Evolutionary conservation across 2,797 vertebrate species (phyloP).

Genomic region (Mionectes olivaceus): DNA sequence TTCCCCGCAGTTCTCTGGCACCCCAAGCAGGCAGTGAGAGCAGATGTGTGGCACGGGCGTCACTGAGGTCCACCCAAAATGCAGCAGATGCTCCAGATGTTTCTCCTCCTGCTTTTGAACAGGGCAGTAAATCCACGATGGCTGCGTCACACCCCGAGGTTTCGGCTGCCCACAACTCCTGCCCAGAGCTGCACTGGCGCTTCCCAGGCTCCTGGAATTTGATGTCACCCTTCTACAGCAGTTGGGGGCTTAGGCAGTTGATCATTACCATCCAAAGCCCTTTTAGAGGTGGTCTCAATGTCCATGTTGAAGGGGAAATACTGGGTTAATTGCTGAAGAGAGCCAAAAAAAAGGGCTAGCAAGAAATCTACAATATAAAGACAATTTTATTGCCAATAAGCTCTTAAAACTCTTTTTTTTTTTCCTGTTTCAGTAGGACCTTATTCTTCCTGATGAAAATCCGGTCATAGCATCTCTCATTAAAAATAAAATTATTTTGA

Average conservation of each 20-base stretch:
- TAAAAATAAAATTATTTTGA: slow-evolving; percentile 99
- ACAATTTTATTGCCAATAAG: slow-evolving; percentile 96
- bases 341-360: slow-evolving; percentile 53
- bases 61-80: background rate
- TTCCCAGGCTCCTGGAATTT: background rate
- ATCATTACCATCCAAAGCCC: background rate
- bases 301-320: background rate
- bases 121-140: background rate
- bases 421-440: slow-evolving; percentile 92
- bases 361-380: slow-evolving; percentile 81
- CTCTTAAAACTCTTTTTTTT: slow-evolving; percentile 79
- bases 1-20: background rate
- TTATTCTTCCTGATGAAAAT: slow-evolving; percentile 93
- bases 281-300: background rate
- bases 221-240: background rate
- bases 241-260: background rate
- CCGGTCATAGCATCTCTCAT: slow-evolving; percentile 87
- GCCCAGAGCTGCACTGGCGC: accelerated
- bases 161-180: accelerated
- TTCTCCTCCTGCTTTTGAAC: background rate
- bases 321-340: background rate
- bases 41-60: background rate
- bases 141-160: accelerated
- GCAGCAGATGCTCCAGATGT: background rate
- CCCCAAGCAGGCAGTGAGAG: background rate